Evolutionary conservation across 2,888 invertebrate genomes (phyloP).

Genomic region (Temnothorax ravouxi): DNA sequence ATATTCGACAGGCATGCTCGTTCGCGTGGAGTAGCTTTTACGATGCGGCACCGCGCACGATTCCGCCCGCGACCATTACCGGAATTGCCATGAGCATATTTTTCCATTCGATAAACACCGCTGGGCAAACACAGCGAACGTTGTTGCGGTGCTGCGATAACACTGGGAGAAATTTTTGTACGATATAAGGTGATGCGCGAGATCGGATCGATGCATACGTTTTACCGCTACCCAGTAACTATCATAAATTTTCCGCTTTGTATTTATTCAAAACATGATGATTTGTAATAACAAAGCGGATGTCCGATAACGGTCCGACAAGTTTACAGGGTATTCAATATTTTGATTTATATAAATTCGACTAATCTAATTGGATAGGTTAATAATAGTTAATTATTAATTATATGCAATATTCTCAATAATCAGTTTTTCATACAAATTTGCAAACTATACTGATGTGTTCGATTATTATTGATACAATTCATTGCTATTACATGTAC

Average conservation of each 20-base stretch:
- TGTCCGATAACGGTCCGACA: neutral
- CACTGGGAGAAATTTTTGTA: conserved; percentile 43
- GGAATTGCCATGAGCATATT: conserved; percentile 60
- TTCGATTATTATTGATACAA: conserved; percentile 4
- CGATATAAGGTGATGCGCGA: conserved; percentile 43
- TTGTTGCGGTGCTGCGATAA: conserved; percentile 42
- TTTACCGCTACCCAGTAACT: neutral
- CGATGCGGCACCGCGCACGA: conserved; percentile 19
- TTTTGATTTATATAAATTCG: conserved; percentile 12
- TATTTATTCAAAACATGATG: conserved; percentile 39
- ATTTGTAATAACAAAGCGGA: conserved; percentile 32
- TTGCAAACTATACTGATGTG: neutral
- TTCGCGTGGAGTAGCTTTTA: conserved; percentile 49
- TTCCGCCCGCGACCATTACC: conserved; percentile 44
- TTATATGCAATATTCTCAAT: too few species aligned
- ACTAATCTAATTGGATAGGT: conserved; percentile 20
- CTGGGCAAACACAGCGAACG: conserved; percentile 26
- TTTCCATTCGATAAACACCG: conserved; percentile 65
- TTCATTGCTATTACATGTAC: neutral
- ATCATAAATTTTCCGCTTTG: conserved; percentile 31
- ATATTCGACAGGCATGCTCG: conserved; percentile 41
- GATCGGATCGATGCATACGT: neutral
- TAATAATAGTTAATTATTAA: neutral
- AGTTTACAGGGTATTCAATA: neutral
- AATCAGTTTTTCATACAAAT: neutral